Percentiles rank a stretch among this genome's conserved stretches.
Conservation (phyloP, 2,888 invertebrate species). For the Xiphydria camelus region DNA sequence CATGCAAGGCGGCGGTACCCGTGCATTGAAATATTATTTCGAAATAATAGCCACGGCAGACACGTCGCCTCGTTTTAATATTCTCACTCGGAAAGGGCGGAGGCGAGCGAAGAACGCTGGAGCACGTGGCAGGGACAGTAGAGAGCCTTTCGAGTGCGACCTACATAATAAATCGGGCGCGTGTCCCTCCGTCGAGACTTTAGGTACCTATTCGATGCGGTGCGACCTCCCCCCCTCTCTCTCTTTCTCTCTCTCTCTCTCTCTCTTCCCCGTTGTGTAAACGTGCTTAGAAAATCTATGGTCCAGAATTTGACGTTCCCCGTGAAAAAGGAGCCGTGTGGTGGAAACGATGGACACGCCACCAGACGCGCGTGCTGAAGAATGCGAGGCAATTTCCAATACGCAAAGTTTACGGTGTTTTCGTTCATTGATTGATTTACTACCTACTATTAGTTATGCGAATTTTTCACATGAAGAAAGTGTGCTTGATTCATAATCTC, state of each 20-base stretch:
- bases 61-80: not conserved
- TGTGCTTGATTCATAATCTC: too few species aligned
- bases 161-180: slow-evolving; percentile 36
- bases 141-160: slow-evolving; percentile 22
- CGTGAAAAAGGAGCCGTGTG: not conserved
- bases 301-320: slow-evolving; percentile 26
- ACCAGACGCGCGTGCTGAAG: too few species aligned
- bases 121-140: slow-evolving; percentile 23
- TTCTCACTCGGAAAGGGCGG: too few species aligned
- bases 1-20: not conserved
- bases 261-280: slow-evolving; percentile 16
- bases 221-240: slow-evolving; percentile 8
- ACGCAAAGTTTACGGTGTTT: too few species aligned
- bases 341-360: too few species aligned
- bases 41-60: not conserved
- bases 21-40: not conserved
- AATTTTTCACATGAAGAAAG: too few species aligned
- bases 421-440: too few species aligned
- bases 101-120: not conserved
- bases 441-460: too few species aligned
- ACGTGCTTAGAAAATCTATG: slow-evolving; percentile 34
- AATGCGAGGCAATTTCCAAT: too few species aligned
- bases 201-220: too few species aligned
- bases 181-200: slow-evolving; percentile 29
- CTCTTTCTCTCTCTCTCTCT: slow-evolving; percentile 5